Evolutionary conservation across 2,113 vertebrate species (phyloP).

Genomic region (Todiramphus chloris): DNA sequence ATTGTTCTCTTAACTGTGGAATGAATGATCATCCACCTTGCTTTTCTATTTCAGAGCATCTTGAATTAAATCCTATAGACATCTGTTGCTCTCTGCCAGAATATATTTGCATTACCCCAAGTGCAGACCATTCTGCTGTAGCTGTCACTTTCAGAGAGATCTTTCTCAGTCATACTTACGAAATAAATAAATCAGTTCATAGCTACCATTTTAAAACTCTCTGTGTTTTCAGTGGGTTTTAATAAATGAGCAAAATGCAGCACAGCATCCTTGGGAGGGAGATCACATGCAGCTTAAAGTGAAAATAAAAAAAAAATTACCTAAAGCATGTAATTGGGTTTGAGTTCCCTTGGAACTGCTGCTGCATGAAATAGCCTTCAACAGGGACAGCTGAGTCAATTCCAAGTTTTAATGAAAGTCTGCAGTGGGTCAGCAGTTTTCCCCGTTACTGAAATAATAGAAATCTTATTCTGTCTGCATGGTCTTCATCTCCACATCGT

Average conservation of each 20-base stretch:
- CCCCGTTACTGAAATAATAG: neutral
- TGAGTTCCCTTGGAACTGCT: neutral
- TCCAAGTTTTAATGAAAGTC: neutral
- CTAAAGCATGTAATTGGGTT: neutral
- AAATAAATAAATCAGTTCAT: neutral
- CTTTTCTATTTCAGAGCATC: neutral
- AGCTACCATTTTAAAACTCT: neutral
- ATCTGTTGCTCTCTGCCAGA: neutral
- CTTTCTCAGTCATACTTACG: neutral
- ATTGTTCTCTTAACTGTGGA: neutral
- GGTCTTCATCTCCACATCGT: neutral
- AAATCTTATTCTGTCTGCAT: neutral
- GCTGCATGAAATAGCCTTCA: neutral
- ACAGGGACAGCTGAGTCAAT: neutral
- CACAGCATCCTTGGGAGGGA: neutral
- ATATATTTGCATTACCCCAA: neutral
- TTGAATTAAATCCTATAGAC: neutral
- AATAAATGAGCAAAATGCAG: neutral
- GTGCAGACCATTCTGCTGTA: neutral
- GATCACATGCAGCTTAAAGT: neutral
- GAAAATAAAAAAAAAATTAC: neutral
- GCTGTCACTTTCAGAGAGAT: neutral
- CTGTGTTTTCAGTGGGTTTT: neutral
- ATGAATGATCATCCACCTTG: accelerated
- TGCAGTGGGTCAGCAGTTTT: neutral